A percentile compares a stretch with the other conserved stretches of the same genome.
Evolutionary conservation across 2,797 vertebrate species (phyloP).

Genomic region (Ceyx erithaca): DNA sequence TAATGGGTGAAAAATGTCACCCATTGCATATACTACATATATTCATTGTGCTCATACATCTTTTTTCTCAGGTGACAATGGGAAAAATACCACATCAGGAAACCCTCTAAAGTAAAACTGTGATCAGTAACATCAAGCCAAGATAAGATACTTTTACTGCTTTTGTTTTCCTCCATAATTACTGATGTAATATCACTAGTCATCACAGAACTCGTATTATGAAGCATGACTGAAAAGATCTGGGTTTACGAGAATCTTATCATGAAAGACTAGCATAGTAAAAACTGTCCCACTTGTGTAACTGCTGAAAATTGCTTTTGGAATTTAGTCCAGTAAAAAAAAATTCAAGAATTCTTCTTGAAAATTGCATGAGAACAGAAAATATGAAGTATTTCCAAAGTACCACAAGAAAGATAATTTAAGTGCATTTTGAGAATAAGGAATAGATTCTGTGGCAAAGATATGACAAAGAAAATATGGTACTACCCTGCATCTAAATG

Average conservation of each 20-base stretch:
- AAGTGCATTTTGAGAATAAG: neutral
- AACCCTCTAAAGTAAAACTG: conserved; percentile 70
- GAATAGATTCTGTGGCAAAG: conserved; percentile 34
- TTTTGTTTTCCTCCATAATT: conserved; percentile 71
- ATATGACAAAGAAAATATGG: conserved; percentile 51
- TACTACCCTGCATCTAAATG: conserved; percentile 71
- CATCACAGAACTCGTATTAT: conserved; percentile 46
- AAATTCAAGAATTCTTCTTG: neutral
- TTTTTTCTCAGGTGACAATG: conserved; percentile 72
- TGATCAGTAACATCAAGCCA: conserved; percentile 74
- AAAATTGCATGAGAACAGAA: neutral
- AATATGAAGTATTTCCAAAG: conserved; percentile 8
- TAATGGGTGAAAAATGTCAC: conserved; percentile 38
- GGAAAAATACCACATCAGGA: conserved; percentile 69
- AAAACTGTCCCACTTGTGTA: conserved; percentile 41
- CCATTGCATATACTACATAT: conserved; percentile 21
- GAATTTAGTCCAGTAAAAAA: conserved; percentile 26
- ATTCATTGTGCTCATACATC: conserved; percentile 67
- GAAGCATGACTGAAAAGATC: conserved; percentile 60
- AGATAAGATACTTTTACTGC: conserved; percentile 62
- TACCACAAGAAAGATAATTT: neutral
- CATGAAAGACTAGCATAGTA: conserved; percentile 57
- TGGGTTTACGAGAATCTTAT: conserved; percentile 45
- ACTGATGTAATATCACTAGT: conserved; percentile 67
- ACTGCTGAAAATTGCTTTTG: conserved; percentile 45